These are phyloP conservation scores for Glyphotaelius pellucidus DNA, from an alignment of 2,888 invertebrate genomes.

Conservation along the genomic window DNA sequence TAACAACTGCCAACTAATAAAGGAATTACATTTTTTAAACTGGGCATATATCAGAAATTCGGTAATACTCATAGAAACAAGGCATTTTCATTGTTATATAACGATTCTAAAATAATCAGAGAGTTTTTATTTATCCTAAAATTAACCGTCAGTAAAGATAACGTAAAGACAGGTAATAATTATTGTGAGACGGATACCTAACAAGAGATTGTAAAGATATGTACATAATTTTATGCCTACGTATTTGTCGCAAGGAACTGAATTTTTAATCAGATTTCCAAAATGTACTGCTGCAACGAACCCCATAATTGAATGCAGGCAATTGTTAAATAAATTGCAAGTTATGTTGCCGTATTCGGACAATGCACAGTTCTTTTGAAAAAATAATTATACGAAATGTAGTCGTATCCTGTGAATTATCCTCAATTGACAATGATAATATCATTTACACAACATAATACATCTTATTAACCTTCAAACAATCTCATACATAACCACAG, in stretches of 20 bases:
- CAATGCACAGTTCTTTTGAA: neutral
- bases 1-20: neutral
- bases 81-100: neutral
- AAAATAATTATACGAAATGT: neutral
- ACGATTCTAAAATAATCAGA: neutral
- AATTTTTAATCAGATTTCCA: neutral
- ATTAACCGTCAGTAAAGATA: neutral
- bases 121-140: neutral
- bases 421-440: neutral
- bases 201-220: neutral
- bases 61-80: neutral
- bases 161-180: neutral
- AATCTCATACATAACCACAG: neutral
- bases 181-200: neutral
- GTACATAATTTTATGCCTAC: neutral
- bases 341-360: neutral
- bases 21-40: neutral
- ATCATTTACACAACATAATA: neutral
- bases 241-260: neutral
- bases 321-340: neutral
- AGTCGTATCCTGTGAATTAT: neutral
- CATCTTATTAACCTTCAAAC: neutral
- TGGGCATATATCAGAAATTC: neutral
- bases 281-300: neutral
- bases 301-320: neutral